A percentile compares a stretch with the other conserved stretches of the same genome.
Evolutionary conservation across 2,113 vertebrate species (phyloP).

Genomic region (Phalacrocorax pelagicus): DNA sequence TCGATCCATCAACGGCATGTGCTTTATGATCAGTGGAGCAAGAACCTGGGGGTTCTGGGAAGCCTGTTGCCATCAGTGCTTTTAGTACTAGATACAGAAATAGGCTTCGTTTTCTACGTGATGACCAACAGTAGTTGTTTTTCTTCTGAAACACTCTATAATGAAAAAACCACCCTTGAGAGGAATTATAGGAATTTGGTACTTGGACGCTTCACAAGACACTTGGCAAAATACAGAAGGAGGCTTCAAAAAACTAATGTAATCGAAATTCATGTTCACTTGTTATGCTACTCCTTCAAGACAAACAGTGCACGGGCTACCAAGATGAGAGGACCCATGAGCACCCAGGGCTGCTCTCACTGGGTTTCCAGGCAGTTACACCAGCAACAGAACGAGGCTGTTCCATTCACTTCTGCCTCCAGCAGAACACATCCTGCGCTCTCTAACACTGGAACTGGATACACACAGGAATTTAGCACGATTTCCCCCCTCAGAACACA

Average conservation of each 20-base stretch:
- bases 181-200: neutral
- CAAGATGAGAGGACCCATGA: accelerated
- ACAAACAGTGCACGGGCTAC: too few relatives aligned
- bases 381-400: accelerated
- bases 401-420: neutral
- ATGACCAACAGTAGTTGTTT: neutral
- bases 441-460: neutral
- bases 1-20: neutral
- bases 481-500: neutral
- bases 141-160: neutral
- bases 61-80: neutral
- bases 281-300: neutral
- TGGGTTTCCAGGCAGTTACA: neutral
- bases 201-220: neutral
- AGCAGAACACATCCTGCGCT: neutral
- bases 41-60: neutral
- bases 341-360: neutral
- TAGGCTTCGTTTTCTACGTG: accelerated
- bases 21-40: neutral
- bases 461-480: accelerated
- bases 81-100: neutral
- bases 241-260: accelerated
- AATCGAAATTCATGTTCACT: neutral
- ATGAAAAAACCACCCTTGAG: neutral
- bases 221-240: neutral